A percentile compares a stretch with the other conserved stretches of the same genome.
These are phyloP conservation scores for Myotis lucifugus DNA, from an alignment of 2,113 vertebrate species.

Conservation along the genomic window DNA sequence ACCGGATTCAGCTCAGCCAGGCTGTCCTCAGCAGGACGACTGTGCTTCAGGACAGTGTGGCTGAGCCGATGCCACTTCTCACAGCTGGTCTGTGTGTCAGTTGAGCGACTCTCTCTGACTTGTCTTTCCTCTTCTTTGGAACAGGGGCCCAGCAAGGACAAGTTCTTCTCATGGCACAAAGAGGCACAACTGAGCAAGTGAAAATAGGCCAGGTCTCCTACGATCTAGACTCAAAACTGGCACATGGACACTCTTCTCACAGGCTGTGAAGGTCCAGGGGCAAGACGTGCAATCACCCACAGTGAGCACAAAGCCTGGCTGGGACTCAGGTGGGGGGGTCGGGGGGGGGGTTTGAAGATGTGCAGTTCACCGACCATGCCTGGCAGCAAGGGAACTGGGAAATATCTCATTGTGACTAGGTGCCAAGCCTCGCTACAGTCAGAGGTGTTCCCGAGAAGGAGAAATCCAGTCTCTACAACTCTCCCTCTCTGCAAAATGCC, in stretches of 20 bases:
- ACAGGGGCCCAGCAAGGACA: background rate
- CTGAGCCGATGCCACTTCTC: background rate
- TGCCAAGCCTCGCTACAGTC: background rate
- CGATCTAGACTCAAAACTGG: background rate
- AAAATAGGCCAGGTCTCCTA: background rate
- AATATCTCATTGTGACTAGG: background rate
- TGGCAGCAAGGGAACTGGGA: background rate
- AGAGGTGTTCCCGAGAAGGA: background rate
- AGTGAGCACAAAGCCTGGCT: rapidly evolving
- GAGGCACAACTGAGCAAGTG: background rate
- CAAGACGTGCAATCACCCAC: rapidly evolving
- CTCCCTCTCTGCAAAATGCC: background rate
- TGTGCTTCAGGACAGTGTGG: background rate
- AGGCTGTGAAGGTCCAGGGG: background rate
- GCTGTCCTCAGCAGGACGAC: background rate
- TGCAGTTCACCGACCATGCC: background rate
- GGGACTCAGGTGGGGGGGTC: background rate
- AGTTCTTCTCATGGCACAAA: background rate
- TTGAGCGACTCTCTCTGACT: background rate
- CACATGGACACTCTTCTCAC: background rate
- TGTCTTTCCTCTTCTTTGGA: background rate
- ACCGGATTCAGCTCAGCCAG: background rate
- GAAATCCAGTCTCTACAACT: background rate
- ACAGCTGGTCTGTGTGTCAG: background rate
- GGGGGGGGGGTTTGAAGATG: background rate